A percentile compares a stretch with the other conserved stretches of the same genome.
These are phyloP conservation scores for Cyphomyrmex costatus DNA, from an alignment of 1,140 invertebrate genomes.

Conservation along the genomic window DNA sequence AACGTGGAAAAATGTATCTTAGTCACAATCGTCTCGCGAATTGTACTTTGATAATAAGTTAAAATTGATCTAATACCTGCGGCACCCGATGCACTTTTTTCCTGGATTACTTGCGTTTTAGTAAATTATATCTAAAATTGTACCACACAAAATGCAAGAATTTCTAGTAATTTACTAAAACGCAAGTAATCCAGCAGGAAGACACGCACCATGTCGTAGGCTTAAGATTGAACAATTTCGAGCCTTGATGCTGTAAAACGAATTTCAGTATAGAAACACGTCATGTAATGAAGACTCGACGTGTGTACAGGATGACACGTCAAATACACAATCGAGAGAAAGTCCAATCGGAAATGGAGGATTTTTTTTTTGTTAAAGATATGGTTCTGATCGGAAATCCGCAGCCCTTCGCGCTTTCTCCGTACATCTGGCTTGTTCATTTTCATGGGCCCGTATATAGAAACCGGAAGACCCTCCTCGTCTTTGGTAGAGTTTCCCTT, in stretches of 20 bases:
- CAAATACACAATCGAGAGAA: slow-evolving; percentile 32
- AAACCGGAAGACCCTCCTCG: slow-evolving; percentile 67
- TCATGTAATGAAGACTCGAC: background rate
- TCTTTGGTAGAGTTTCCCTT: slow-evolving; percentile 40
- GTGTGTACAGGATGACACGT: background rate
- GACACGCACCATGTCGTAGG: too few relatives aligned
- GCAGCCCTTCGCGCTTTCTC: slow-evolving; percentile 67
- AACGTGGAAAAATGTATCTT: slow-evolving; percentile 24
- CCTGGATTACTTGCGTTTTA: too few relatives aligned
- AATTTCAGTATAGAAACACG: background rate
- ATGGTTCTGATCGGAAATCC: slow-evolving; percentile 73
- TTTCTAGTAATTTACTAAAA: too few relatives aligned
- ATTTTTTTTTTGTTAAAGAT: slow-evolving; percentile 55
- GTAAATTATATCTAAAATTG: too few relatives aligned
- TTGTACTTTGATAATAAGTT: background rate
- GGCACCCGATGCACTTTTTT: too few relatives aligned
- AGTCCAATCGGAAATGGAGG: slow-evolving; percentile 34
- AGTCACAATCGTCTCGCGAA: background rate
- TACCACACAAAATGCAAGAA: too few relatives aligned
- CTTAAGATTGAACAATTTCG: background rate
- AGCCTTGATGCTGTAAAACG: background rate
- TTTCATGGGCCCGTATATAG: slow-evolving; percentile 28
- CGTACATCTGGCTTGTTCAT: slow-evolving; percentile 70
- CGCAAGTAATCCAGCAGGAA: too few relatives aligned
- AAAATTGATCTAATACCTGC: background rate